Percentiles rank a stretch among this genome's conserved stretches.
phyloP scores from a whole-genome alignment of 2,888 invertebrate genomes.

The Priocnemis perturbator region DNA sequence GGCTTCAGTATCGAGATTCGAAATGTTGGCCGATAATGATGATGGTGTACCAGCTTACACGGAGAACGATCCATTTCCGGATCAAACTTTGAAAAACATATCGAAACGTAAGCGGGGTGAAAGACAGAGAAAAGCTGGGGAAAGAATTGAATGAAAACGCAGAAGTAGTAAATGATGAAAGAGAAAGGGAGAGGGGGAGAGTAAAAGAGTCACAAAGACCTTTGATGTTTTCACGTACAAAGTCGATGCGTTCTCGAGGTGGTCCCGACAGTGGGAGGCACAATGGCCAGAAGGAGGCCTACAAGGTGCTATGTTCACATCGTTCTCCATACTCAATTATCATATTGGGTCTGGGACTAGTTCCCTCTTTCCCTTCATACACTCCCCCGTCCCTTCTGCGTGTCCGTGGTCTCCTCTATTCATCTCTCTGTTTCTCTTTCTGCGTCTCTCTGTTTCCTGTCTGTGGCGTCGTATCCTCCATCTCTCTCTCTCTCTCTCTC shows the following conservation, averaged over 20 bases:
- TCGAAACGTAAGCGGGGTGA: slow-evolving; percentile 43
- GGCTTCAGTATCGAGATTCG: too few species aligned
- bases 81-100: too few species aligned
- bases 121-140: background rate
- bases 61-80: too few species aligned
- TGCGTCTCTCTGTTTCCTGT: slow-evolving; percentile 17
- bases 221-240: slow-evolving; percentile 57
- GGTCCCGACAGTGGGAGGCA: slow-evolving; percentile 56
- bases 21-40: too few species aligned
- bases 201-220: slow-evolving; percentile 31
- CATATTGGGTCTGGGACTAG: slow-evolving; percentile 67
- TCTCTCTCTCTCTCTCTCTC: slow-evolving; percentile 21
- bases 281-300: slow-evolving; percentile 56
- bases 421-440: slow-evolving; percentile 27
- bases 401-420: slow-evolving; percentile 16
- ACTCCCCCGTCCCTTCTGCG: slow-evolving; percentile 29
- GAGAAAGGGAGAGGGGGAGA: slow-evolving; percentile 12
- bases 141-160: slow-evolving; percentile 9
- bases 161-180: slow-evolving; percentile 9
- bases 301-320: slow-evolving; percentile 68
- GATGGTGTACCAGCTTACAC: too few species aligned
- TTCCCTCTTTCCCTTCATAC: slow-evolving; percentile 46
- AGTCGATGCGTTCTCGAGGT: slow-evolving; percentile 53
- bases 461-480: slow-evolving; percentile 20
- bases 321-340: slow-evolving; percentile 69